Evolutionary conservation across 1,140 invertebrate species (phyloP).

Genomic region (Saxidomus purpurata): DNA sequence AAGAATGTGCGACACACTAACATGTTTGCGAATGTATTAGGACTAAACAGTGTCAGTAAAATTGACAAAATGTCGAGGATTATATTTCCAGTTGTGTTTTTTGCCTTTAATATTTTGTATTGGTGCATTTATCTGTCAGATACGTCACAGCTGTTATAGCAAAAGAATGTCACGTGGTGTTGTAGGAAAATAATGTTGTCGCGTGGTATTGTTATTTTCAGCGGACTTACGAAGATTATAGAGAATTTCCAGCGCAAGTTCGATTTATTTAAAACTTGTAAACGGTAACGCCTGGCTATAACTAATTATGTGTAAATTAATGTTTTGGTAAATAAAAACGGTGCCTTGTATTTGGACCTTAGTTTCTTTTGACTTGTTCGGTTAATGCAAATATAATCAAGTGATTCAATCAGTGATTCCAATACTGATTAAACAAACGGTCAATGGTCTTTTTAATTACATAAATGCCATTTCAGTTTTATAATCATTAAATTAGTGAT

Average conservation of each 20-base stretch:
- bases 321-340: background rate
- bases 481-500: too few relatives aligned
- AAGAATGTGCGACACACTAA: constrained; percentile 46
- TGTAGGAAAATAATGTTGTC: background rate
- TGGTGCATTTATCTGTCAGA: constrained; percentile 85
- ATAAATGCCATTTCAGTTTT: too few relatives aligned
- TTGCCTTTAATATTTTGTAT: constrained; percentile 87
- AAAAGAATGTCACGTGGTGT: too few relatives aligned
- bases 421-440: too few relatives aligned
- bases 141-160: constrained; percentile 22
- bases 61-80: constrained; percentile 87
- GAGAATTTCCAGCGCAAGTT: background rate
- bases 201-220: background rate
- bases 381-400: too few relatives aligned
- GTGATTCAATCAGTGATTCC: too few relatives aligned
- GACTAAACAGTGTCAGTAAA: constrained; percentile 84
- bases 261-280: background rate
- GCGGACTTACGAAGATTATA: too few relatives aligned
- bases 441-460: too few relatives aligned
- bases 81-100: constrained; percentile 87
- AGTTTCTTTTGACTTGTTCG: too few relatives aligned
- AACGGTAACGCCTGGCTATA: too few relatives aligned
- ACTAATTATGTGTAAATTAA: background rate
- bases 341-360: background rate
- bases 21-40: constrained; percentile 55